A percentile compares a stretch with the other conserved stretches of the same genome.
These are phyloP conservation scores for Acrocera orbiculus DNA, from an alignment of 2,888 invertebrate species.

Conservation along the genomic window DNA sequence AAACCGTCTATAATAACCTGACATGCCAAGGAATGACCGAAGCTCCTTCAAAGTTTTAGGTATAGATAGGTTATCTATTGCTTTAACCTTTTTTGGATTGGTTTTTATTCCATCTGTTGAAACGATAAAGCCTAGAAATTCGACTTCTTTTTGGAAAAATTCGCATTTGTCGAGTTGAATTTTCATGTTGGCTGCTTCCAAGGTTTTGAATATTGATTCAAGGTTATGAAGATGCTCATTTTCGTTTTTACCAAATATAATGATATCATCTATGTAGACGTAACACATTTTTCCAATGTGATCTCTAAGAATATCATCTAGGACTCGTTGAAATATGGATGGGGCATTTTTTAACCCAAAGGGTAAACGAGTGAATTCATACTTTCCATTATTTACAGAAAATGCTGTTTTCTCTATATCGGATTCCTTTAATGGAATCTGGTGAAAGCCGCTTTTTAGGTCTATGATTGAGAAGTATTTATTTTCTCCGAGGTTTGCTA, in stretches of 20 bases:
- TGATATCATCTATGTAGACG: slow-evolving; percentile 9
- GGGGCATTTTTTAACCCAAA: slow-evolving; percentile 3
- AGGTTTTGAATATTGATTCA: slow-evolving; percentile 2
- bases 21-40: slow-evolving; percentile 10
- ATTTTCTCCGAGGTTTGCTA: neutral
- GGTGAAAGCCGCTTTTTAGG: slow-evolving; percentile 3
- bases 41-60: slow-evolving; percentile 12
- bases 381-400: slow-evolving; percentile 3
- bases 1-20: slow-evolving; percentile 14
- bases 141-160: slow-evolving; percentile 17
- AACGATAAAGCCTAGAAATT: slow-evolving; percentile 19
- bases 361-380: neutral
- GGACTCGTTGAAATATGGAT: slow-evolving; percentile 1
- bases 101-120: slow-evolving; percentile 16
- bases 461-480: slow-evolving; percentile 1
- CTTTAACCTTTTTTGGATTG: slow-evolving; percentile 14
- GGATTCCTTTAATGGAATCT: slow-evolving; percentile 2
- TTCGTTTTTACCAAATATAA: slow-evolving; percentile 7
- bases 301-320: slow-evolving; percentile 2
- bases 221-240: slow-evolving; percentile 7
- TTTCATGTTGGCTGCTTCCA: slow-evolving; percentile 8
- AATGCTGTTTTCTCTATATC: slow-evolving; percentile 2
- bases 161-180: slow-evolving; percentile 16
- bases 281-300: slow-evolving; percentile 7
- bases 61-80: slow-evolving; percentile 12